phyloP scores from a whole-genome alignment of 1,140 invertebrate genomes.

The Eumeta japonica region DNA sequence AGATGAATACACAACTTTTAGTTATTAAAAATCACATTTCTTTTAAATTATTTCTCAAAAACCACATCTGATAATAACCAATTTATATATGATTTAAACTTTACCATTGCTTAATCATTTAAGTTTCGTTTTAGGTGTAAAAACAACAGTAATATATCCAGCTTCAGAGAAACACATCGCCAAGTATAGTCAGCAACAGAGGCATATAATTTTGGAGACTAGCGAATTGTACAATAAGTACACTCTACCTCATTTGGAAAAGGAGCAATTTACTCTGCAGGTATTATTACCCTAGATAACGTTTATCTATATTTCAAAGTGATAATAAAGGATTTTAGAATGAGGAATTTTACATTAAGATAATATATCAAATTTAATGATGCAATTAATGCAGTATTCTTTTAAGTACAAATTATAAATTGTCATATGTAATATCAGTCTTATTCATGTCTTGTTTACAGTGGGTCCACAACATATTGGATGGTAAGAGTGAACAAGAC shows the following conservation, averaged over 20 bases:
- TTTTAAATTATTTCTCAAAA: no score
- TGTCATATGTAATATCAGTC: no score
- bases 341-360: no score
- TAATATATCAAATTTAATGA: no score
- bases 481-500: constrained; percentile 86
- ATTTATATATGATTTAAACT: neutral
- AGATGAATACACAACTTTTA: no score
- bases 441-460: no score
- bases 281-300: constrained; percentile 57
- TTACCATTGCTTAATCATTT: neutral
- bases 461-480: constrained; percentile 96
- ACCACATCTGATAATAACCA: neutral
- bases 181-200: constrained; percentile 76
- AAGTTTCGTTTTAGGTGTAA: constrained; percentile 76
- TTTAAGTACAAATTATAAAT: no score
- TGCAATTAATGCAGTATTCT: no score
- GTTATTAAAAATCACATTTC: no score
- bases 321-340: constrained; percentile 1
- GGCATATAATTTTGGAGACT: constrained; percentile 81
- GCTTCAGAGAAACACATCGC: constrained; percentile 88
- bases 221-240: constrained; percentile 77
- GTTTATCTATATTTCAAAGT: constrained; percentile 4
- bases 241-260: constrained; percentile 73
- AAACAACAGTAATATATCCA: constrained; percentile 86
- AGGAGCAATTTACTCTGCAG: constrained; percentile 72